Percentiles rank a stretch among this genome's conserved stretches.
These are phyloP conservation scores for Silurus asotus DNA, from an alignment of 2,113 vertebrate species.

Conservation along the genomic window DNA sequence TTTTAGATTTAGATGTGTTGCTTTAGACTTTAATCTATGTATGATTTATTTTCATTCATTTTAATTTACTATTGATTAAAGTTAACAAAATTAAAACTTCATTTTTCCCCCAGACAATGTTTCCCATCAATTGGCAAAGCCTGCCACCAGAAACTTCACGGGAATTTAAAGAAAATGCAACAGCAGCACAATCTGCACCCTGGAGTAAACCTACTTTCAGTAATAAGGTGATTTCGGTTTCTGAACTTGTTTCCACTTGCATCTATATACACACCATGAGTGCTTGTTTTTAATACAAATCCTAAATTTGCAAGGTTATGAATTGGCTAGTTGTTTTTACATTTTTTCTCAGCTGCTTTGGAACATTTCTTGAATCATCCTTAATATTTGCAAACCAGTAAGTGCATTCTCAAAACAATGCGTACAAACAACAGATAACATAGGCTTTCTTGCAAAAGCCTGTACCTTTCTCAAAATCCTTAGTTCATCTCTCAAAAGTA, in stretches of 20 bases:
- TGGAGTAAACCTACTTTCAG: slow-evolving; percentile 18
- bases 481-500: too few relatives aligned
- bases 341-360: too few relatives aligned
- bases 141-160: background rate
- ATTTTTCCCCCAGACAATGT: slow-evolving; percentile 4
- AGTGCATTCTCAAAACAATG: too few relatives aligned
- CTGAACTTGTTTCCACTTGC: background rate
- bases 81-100: background rate
- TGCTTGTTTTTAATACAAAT: background rate
- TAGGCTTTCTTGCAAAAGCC: too few relatives aligned
- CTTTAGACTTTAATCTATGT: background rate
- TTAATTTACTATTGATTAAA: slow-evolving; percentile 5
- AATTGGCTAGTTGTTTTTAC: background rate
- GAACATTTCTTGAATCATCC: too few relatives aligned
- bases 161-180: background rate
- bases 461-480: too few relatives aligned
- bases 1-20: background rate
- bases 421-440: too few relatives aligned
- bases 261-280: background rate
- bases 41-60: background rate
- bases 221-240: slow-evolving; percentile 28
- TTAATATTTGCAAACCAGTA: too few relatives aligned
- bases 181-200: background rate
- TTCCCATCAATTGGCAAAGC: background rate
- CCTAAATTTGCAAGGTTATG: background rate